These are phyloP conservation scores for Urocyon cinereoargenteus DNA, from an alignment of 2,797 vertebrate species.

Conservation along the genomic window DNA sequence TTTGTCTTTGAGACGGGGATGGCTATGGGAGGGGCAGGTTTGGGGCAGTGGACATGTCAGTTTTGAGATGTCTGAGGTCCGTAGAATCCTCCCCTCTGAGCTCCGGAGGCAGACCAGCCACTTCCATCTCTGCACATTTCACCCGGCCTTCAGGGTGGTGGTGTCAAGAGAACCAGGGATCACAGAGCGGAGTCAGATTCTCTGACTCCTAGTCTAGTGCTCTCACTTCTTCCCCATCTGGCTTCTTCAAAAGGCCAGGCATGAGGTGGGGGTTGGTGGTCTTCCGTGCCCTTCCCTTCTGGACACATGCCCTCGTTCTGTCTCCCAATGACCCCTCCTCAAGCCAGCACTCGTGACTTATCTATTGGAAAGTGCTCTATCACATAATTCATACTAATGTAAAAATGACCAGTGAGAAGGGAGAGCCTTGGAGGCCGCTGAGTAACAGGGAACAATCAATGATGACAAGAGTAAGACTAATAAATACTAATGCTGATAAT, in stretches of 20 bases:
- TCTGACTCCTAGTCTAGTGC: neutral
- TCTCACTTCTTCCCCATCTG: neutral
- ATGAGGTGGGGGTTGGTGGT: accelerated
- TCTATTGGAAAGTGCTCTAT: neutral
- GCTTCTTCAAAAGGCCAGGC: neutral
- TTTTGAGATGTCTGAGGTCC: neutral
- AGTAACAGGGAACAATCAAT: neutral
- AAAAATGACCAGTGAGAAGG: neutral
- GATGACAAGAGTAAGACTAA: no score
- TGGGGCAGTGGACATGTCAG: neutral
- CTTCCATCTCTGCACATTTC: neutral
- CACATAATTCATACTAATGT: neutral
- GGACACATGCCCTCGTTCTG: neutral
- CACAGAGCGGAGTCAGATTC: neutral
- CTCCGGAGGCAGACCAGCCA: neutral
- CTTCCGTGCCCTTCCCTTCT: neutral
- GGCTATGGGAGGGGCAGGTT: neutral
- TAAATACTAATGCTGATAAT: neutral
- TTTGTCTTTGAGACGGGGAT: neutral
- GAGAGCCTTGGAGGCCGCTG: neutral
- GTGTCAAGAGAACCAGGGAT: neutral
- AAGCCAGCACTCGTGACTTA: neutral
- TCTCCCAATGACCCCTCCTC: neutral
- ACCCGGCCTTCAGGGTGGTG: neutral
- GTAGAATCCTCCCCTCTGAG: neutral